Evolutionary conservation across 2,113 vertebrate species (phyloP), one percentile per base, ranked within the genome.

Genomic region (Corythornis cristatus): DNA sequence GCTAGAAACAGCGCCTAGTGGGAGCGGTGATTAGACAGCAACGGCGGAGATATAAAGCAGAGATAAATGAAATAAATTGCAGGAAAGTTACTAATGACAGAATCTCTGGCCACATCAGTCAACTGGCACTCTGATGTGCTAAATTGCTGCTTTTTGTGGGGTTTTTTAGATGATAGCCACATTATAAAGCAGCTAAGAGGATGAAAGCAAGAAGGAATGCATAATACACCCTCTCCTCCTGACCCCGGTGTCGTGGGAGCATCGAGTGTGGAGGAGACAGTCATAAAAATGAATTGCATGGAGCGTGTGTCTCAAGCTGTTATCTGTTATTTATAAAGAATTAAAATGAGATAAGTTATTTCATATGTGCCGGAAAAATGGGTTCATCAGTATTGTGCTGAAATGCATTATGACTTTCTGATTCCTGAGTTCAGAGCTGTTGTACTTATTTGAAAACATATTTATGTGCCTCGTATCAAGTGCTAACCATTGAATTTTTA

Each of bases 1-100:
- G 48, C 67, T 61, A 93, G 73, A 94, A 97, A 97, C 90, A 96
- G 77, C 61, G 83, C 95, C 95, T 94, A 54, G 89, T 95, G 97
- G 93, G 95, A 97, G 96, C 23, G 93, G 96, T 95, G 97, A 97
- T 97, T 96, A 96, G 96, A 94, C 93, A 97, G 81, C 77, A 96
- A 83, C 91, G 90, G 95, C 72, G 84, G 91, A 95, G 79, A 86
- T 48, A 93, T 1, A 16, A 92, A 75, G 76, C 51, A n/a, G 43
- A 83, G 92, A 84, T 93, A 97, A 94, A 92, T 31, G 83, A 90
- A 91, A 92, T 93, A 81, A 87, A 79, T 87, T 65, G 80, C 61
- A 75, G 76, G 50, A 81, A 92, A 86, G 89, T 92, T 87, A 56
- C 91, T 95, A 82, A 90, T 80, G 70, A 40, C 92, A 31, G 57